phyloP scores from a whole-genome alignment of 2,113 vertebrate genomes.

The Lates calcarifer region DNA sequence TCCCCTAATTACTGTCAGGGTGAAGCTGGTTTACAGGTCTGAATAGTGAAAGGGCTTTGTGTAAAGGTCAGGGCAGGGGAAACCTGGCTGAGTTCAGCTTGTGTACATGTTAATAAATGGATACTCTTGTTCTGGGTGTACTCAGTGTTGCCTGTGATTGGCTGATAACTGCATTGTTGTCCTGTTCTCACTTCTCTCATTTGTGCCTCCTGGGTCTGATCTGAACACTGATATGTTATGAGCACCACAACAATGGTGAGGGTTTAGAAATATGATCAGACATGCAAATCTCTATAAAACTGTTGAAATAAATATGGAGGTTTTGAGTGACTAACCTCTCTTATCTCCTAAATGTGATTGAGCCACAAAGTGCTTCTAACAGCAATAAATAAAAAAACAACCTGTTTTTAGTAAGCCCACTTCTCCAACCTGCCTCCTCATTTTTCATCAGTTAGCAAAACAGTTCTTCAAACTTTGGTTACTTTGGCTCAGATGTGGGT shows the following conservation, averaged over 20 bases:
- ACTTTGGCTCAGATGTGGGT: no score
- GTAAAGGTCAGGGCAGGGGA: conserved; percentile 49
- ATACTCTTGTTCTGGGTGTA: conserved; percentile 43
- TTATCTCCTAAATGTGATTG: not conserved
- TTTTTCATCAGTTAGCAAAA: not conserved
- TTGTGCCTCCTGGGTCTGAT: conserved; percentile 36
- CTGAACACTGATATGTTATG: conserved; percentile 5
- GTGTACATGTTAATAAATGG: conserved; percentile 45
- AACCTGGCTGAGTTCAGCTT: conserved; percentile 23
- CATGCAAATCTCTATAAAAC: not conserved
- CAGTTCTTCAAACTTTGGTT: not conserved
- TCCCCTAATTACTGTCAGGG: conserved; percentile 49
- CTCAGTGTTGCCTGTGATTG: conserved; percentile 23
- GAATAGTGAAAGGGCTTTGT: conserved; percentile 49
- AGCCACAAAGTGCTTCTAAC: not conserved
- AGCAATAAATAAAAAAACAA: not conserved
- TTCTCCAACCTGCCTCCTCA: no score
- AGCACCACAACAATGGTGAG: not conserved
- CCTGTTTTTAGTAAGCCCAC: no score
- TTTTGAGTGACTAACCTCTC: not conserved
- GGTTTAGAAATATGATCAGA: not conserved
- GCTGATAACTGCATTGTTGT: conserved; percentile 28
- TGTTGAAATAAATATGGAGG: not conserved
- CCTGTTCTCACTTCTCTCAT: not conserved
- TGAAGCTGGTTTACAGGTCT: conserved; percentile 46